Evolutionary conservation across 2,888 invertebrate species (phyloP).

Genomic region (Drosophila macrospina): DNA sequence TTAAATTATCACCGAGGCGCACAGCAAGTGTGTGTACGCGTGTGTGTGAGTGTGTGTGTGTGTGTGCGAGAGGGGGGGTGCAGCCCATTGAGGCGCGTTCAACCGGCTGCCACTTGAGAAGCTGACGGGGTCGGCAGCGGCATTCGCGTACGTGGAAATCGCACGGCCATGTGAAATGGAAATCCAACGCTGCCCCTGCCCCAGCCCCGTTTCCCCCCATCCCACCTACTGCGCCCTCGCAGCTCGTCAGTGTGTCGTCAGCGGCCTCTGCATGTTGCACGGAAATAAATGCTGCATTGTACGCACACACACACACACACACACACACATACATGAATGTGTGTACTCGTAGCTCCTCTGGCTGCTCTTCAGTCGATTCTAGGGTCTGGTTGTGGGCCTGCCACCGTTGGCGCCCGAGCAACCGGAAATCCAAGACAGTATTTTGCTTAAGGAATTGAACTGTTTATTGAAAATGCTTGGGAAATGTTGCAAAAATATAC

Average conservation of each 20-base stretch:
- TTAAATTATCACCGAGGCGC: slow-evolving; percentile 77
- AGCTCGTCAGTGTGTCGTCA: slow-evolving; percentile 24
- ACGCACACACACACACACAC: slow-evolving; percentile 4
- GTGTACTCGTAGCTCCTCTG: too few relatives aligned
- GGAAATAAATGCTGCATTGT: slow-evolving; percentile 33
- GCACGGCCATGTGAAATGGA: slow-evolving; percentile 72
- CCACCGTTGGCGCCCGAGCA: slow-evolving; percentile 60
- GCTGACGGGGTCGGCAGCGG: slow-evolving; percentile 28
- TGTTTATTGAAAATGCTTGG: slow-evolving; percentile 58
- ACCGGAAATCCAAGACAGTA: slow-evolving; percentile 69
- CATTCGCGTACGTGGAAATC: slow-evolving; percentile 70
- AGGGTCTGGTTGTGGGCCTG: slow-evolving; percentile 10
- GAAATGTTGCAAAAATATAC: slow-evolving; percentile 47
- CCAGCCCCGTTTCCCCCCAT: neutral
- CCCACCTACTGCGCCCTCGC: neutral
- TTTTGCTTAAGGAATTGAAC: slow-evolving; percentile 56
- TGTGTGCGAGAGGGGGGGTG: slow-evolving; percentile 1
- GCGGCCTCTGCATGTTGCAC: slow-evolving; percentile 32
- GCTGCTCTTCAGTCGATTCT: neutral
- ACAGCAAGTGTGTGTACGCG: slow-evolving; percentile 38
- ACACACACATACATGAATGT: too few relatives aligned
- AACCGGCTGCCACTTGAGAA: slow-evolving; percentile 72
- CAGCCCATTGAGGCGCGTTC: slow-evolving; percentile 62
- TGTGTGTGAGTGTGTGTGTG: neutral
- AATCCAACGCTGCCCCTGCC: slow-evolving; percentile 38